Evolutionary conservation across 2,888 invertebrate genomes (phyloP).

Genomic region (Branchipolynoe longqiensis): DNA sequence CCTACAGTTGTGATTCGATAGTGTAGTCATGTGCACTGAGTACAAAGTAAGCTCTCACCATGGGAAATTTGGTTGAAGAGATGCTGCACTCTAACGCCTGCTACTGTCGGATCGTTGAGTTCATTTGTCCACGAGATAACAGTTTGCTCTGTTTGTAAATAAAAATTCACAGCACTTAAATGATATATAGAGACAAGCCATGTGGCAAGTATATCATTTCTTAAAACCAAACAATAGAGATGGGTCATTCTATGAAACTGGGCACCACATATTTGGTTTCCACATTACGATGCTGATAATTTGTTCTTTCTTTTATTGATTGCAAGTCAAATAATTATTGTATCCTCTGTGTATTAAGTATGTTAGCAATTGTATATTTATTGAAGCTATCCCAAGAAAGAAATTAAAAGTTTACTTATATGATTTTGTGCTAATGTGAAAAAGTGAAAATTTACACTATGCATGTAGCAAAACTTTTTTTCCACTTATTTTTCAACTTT

Average conservation of each 20-base stretch:
- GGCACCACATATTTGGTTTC: neutral
- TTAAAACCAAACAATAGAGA: too few species aligned
- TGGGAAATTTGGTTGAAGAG: constrained; percentile 62
- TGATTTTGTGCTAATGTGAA: too few species aligned
- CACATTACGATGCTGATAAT: neutral
- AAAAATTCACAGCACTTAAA: neutral
- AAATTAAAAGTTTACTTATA: too few species aligned
- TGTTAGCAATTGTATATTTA: too few species aligned
- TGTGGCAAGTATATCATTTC: neutral
- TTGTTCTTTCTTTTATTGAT: neutral
- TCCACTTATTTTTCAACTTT: too few species aligned
- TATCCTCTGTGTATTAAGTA: too few species aligned
- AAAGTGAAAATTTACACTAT: too few species aligned
- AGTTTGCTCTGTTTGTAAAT: constrained; percentile 65
- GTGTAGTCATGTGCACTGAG: neutral
- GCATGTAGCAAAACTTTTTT: too few species aligned
- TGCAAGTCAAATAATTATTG: too few species aligned
- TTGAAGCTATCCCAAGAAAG: too few species aligned
- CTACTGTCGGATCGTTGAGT: constrained; percentile 58
- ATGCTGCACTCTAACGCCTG: constrained; percentile 59
- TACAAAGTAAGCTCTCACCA: constrained; percentile 55
- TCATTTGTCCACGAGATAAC: constrained; percentile 63
- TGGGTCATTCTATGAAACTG: neutral
- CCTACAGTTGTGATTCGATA: neutral
- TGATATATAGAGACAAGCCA: neutral